Conservation (phyloP, 2,797 vertebrate genomes). For the Gobio occitaniae region DNA sequence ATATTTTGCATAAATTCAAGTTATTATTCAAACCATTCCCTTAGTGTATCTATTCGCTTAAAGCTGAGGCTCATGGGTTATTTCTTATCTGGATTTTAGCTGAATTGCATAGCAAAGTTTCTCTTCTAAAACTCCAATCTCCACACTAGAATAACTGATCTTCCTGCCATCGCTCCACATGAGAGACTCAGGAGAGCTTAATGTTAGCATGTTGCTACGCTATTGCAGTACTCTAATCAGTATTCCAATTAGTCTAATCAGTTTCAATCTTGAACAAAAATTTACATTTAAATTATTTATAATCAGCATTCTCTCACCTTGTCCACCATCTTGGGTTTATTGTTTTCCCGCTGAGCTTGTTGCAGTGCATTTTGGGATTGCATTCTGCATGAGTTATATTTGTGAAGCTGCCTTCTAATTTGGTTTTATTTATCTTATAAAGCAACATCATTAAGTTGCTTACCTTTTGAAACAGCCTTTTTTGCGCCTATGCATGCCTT, state of each 20-base stretch:
- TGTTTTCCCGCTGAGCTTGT: neutral
- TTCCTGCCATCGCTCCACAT: neutral
- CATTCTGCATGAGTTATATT: neutral
- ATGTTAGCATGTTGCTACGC: neutral
- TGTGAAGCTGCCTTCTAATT: neutral
- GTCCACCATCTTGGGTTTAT: neutral
- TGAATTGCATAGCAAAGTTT: constrained; percentile 30
- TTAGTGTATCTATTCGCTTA: constrained; percentile 8
- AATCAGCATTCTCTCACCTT: neutral
- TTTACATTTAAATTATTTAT: neutral
- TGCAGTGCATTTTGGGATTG: neutral
- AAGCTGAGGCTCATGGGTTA: constrained; percentile 21
- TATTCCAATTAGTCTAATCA: neutral
- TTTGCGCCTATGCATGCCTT: neutral
- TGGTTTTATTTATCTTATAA: neutral
- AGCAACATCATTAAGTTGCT: neutral
- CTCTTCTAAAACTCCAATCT: neutral
- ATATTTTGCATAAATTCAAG: constrained; percentile 10
- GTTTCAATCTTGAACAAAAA: neutral
- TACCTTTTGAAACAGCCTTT: neutral
- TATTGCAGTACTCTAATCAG: neutral
- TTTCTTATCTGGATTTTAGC: neutral
- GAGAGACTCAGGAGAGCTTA: neutral
- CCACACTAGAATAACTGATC: neutral
- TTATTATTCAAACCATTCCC: neutral